Evolutionary conservation across 2,113 vertebrate species (phyloP).

Genomic region (Vireo altiloquus): DNA sequence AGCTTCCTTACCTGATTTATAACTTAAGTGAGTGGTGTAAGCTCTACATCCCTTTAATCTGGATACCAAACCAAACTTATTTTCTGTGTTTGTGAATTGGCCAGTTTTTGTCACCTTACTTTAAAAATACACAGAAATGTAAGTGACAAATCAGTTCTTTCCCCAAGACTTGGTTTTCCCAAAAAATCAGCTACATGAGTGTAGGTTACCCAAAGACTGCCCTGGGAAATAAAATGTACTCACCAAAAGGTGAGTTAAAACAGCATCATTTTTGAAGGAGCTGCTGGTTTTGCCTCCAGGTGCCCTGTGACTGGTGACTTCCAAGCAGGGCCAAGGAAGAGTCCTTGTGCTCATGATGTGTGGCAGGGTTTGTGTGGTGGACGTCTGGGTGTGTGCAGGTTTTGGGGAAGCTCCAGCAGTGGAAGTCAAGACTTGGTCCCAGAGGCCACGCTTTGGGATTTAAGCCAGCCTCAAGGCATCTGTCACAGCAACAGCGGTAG

Average conservation of each 20-base stretch:
- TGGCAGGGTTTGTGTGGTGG: neutral
- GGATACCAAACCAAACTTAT: neutral
- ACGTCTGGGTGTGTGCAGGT: neutral
- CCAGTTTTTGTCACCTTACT: neutral
- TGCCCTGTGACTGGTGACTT: neutral
- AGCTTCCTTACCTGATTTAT: neutral
- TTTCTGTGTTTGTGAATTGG: neutral
- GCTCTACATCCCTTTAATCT: neutral
- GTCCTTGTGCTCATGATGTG: rapidly evolving
- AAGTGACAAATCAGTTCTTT: neutral
- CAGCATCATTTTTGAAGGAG: neutral
- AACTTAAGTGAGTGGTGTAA: neutral
- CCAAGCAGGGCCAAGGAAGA: neutral
- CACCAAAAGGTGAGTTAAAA: neutral
- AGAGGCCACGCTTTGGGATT: neutral
- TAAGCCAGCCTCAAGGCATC: neutral
- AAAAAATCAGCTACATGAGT: neutral
- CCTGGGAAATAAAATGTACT: neutral
- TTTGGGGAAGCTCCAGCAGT: neutral
- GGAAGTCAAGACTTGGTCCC: neutral
- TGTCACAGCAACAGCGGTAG: rapidly evolving
- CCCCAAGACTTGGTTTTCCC: neutral
- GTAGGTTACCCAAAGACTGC: neutral
- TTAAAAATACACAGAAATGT: neutral
- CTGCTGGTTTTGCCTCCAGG: neutral